Evolutionary conservation across 2,113 vertebrate species (phyloP).

Genomic region (Muntiacus reevesi): DNA sequence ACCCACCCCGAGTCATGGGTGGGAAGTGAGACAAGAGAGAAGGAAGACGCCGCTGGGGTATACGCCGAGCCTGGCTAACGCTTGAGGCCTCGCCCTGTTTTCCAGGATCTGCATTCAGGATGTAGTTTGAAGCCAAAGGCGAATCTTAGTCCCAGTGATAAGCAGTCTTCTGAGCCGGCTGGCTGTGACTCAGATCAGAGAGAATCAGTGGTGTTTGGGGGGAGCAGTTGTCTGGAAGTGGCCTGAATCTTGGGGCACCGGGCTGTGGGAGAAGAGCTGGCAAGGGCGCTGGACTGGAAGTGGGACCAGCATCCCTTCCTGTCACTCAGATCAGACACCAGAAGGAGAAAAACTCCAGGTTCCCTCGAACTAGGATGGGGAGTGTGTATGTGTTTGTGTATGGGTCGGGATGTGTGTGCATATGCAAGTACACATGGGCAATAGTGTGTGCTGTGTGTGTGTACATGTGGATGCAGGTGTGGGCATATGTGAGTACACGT

Average conservation of each 20-base stretch:
- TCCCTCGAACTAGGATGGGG: neutral
- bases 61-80: accelerated
- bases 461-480: accelerated
- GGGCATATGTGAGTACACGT: accelerated
- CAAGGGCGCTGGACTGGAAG: accelerated
- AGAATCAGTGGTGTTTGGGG: accelerated
- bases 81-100: no score
- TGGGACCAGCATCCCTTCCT: neutral
- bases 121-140: accelerated
- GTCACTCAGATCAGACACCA: neutral
- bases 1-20: accelerated
- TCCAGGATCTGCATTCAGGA: neutral
- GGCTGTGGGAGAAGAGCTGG: neutral
- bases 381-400: neutral
- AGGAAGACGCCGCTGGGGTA: accelerated
- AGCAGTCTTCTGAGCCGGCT: accelerated
- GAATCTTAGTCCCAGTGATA: accelerated
- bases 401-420: no score
- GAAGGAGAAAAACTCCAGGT: no score
- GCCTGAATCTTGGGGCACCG: accelerated
- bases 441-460: neutral
- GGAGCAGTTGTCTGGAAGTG: neutral
- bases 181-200: neutral
- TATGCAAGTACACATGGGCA: accelerated
- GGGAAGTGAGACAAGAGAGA: neutral